Conservation (phyloP, 2,797 vertebrate genomes). For the Dermochelys coriacea region DNA sequence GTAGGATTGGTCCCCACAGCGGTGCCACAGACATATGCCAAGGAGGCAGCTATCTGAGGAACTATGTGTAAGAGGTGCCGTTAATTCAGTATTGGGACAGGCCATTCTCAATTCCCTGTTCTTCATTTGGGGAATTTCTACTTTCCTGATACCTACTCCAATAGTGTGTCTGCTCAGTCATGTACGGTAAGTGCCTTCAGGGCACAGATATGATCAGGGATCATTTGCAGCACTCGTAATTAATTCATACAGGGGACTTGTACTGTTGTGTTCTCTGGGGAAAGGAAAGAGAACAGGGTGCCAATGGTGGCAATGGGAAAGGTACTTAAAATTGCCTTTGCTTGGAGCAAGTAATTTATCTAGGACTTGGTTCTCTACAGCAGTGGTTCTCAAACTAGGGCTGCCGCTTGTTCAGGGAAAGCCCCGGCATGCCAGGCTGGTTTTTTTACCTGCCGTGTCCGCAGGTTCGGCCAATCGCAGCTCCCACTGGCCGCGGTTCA, state of each 20-base stretch:
- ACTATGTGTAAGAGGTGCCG: too few species aligned
- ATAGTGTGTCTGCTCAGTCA: not conserved
- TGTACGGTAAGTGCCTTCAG: rapidly evolving
- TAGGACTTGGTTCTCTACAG: not conserved
- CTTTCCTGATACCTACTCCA: not conserved
- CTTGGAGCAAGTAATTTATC: rapidly evolving
- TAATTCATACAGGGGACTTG: not conserved
- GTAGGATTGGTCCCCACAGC: not conserved
- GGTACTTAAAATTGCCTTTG: not conserved
- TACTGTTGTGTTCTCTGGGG: not conserved
- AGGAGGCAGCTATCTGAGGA: not conserved
- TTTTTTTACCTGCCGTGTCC: too few species aligned
- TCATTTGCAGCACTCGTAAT: rapidly evolving
- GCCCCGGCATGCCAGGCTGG: too few species aligned
- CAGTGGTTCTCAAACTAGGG: too few species aligned
- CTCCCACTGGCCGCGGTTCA: too few species aligned
- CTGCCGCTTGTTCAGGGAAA: too few species aligned
- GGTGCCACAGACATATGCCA: not conserved
- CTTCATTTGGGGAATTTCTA: not conserved
- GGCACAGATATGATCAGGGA: not conserved
- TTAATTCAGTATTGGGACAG: not conserved
- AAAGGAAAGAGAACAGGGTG: not conserved
- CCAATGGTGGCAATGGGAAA: not conserved
- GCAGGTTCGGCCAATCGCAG: too few species aligned
- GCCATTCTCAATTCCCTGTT: not conserved